phyloP scores from a whole-genome alignment of 1,140 invertebrate species.

The Druon quercuslanigerum region DNA sequence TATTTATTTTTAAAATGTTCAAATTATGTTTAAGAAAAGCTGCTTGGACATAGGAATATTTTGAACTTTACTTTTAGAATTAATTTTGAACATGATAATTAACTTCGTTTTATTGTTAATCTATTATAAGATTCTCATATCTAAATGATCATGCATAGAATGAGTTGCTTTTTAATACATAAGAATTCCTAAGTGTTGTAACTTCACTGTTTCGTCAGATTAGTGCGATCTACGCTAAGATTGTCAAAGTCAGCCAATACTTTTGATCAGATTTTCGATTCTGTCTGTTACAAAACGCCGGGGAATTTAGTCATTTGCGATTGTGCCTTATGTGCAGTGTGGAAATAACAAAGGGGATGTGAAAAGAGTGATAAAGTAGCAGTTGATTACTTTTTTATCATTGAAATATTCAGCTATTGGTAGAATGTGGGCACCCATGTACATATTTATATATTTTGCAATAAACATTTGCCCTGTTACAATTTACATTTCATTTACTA shows the following conservation, averaged over 20 bases:
- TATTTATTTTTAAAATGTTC: background rate
- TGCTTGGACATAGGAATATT: background rate
- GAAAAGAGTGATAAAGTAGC: background rate
- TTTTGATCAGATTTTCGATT: background rate
- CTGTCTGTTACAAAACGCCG: background rate
- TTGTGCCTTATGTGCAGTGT: constrained; percentile 27
- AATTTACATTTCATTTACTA: constrained; percentile 73
- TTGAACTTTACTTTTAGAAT: too few relatives aligned
- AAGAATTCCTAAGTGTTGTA: constrained; percentile 16
- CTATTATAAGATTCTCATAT: background rate
- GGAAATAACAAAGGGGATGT: constrained; percentile 4
- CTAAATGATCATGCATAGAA: background rate
- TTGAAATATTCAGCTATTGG: constrained; percentile 73
- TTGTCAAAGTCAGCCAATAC: constrained; percentile 1
- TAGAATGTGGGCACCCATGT: constrained; percentile 73
- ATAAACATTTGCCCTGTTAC: constrained; percentile 74
- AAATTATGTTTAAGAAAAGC: constrained; percentile 6
- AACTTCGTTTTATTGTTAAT: background rate
- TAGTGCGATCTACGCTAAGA: constrained; percentile 5
- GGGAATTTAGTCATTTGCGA: constrained; percentile 14
- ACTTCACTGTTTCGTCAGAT: constrained; percentile 3
- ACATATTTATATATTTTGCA: constrained; percentile 72
- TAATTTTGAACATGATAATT: background rate
- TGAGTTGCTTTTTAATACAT: constrained; percentile 15
- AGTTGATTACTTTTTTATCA: constrained; percentile 38